A percentile compares a stretch with the other conserved stretches of the same genome.
These are phyloP conservation scores for Rhinogobio ventralis DNA, from an alignment of 2,797 vertebrate genomes.

Conservation along the genomic window DNA sequence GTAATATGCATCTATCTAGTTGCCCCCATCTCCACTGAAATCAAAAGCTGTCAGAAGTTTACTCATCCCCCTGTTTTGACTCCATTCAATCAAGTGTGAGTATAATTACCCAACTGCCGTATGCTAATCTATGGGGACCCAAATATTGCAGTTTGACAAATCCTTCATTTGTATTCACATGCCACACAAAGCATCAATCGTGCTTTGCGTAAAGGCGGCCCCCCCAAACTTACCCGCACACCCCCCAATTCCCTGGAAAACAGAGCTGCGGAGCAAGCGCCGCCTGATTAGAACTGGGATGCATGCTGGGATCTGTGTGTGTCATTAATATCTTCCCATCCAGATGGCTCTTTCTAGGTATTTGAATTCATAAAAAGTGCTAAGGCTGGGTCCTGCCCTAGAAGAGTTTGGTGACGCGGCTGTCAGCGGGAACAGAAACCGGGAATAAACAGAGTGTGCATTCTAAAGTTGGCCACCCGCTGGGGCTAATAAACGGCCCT, in stretches of 20 bases:
- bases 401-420: slow-evolving; percentile 43
- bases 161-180: slow-evolving; percentile 85
- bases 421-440: slow-evolving; percentile 56
- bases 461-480: slow-evolving; percentile 67
- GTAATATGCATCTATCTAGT: slow-evolving; percentile 60
- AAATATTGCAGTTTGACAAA: slow-evolving; percentile 86
- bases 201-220: slow-evolving; percentile 75
- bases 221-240: slow-evolving; percentile 56
- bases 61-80: slow-evolving; percentile 80
- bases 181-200: slow-evolving; percentile 83
- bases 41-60: slow-evolving; percentile 77
- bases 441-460: slow-evolving; percentile 57
- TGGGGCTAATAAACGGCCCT: slow-evolving; percentile 56
- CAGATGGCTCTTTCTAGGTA: slow-evolving; percentile 76
- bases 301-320: slow-evolving; percentile 77
- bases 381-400: slow-evolving; percentile 67
- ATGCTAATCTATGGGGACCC: slow-evolving; percentile 83
- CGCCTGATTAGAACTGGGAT: slow-evolving; percentile 79
- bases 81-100: slow-evolving; percentile 83
- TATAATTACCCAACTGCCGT: slow-evolving; percentile 81
- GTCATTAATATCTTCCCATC: slow-evolving; percentile 81
- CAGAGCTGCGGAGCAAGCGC: slow-evolving; percentile 71
- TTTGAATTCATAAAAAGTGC: slow-evolving; percentile 72
- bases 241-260: slow-evolving; percentile 71
- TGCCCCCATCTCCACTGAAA: slow-evolving; percentile 78